Base-by-base conservation (phyloP, 2,888 invertebrate species). In the Philereme vetulata region DNA sequence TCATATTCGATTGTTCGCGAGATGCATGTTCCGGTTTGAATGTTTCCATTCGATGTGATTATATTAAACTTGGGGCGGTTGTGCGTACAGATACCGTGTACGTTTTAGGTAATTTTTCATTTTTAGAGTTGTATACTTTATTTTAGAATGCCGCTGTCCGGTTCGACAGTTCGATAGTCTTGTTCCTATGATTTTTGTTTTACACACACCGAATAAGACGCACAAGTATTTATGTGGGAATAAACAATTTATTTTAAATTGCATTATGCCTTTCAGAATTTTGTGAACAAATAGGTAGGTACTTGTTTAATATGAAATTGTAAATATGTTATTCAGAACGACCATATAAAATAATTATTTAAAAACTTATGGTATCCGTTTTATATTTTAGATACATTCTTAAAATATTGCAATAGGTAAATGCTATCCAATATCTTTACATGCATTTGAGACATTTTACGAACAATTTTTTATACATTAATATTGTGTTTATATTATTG, bases 31-130 rank as follows among this genome's bases (percentile, higher is more conserved):
- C 77, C 80, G 76, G 77, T 81, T 77, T 78, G 85, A 77, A 80
- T 77, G 84, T 77, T 82, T 78, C 77, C 76, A 76, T 78, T 74
- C 76, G 80, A 76, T 81, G 79, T 84, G 65, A 65, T 81, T 84
- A 83, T 82, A 74, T 80, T 76, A 81, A 78, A 84, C 81, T 83
- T 80, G 74, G 77, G 74, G 82, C 84, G 87, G 86, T 89, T 88
- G 88, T 87, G 87, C 83, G 78, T 83, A 80, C 75, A 81, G 75
- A 79, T 77, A 77, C 72, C 67, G 75, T 72, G 67, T 63, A 66
- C 59, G 61, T 65, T 66, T 52, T 67, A 65, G 68, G 59, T 57
- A 58, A 66, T 65, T 58, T 64, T 74, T 71, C 63, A 56, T 62
- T 74, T 69, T 65, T 72, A 70, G 69, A 68, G 21, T 60, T 70